A percentile compares a stretch with the other conserved stretches of the same genome.
phyloP scores from a whole-genome alignment of 2,113 vertebrate species.

The Meles meles region DNA sequence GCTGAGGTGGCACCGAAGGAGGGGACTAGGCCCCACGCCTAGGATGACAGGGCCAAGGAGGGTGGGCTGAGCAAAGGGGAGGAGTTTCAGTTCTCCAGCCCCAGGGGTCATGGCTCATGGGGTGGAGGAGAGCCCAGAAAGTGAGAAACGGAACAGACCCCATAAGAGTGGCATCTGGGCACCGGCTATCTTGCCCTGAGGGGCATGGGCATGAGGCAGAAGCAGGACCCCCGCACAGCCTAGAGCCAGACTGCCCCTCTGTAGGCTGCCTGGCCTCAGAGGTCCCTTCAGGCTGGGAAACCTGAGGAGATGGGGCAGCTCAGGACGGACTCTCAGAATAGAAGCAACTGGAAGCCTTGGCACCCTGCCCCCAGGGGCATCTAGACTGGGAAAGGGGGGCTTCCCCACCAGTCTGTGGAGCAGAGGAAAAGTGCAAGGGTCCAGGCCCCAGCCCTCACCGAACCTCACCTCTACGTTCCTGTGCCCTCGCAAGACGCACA shows the following conservation, averaged over 20 bases:
- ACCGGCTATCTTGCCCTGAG: not conserved
- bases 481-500: not conserved
- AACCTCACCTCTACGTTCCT: not conserved
- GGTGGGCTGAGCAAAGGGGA: accelerated
- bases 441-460: not conserved
- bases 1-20: not conserved
- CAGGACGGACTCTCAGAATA: slow-evolving; percentile 30
- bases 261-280: not conserved
- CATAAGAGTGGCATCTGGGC: not conserved
- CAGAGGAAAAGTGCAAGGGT: not conserved
- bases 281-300: slow-evolving; percentile 6
- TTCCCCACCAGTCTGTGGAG: not conserved
- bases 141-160: not conserved
- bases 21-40: not conserved
- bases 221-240: not conserved
- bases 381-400: not conserved
- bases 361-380: not conserved
- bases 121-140: not conserved
- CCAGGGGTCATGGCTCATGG: accelerated
- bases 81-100: not conserved
- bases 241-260: not conserved
- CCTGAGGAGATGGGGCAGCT: slow-evolving; percentile 6
- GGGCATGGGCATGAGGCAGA: accelerated
- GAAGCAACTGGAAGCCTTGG: not conserved
- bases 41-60: not conserved